Evolutionary conservation across 1,140 invertebrate genomes (phyloP), one percentile per base, ranked within the genome.

Genomic region (Drosophila serrata): DNA sequence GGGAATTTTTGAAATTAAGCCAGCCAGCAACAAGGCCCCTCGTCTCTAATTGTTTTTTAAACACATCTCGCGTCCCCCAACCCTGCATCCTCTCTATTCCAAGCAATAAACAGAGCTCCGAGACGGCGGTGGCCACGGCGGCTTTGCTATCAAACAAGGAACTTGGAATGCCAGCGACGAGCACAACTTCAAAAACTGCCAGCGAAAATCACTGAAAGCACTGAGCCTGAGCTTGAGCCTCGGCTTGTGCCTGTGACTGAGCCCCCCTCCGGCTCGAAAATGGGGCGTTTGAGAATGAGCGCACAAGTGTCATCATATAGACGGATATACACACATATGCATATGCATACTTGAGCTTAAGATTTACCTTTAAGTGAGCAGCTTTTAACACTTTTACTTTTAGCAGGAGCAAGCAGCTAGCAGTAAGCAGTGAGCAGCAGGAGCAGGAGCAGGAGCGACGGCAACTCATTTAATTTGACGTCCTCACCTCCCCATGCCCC

Each of bases 381-480:
- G 82, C 84, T 81, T 87, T 75, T 65, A 88, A 82, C 82, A 75
- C 84, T 88, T 87, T 87, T 76, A 88, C 84, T 88, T 88, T 86
- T 40, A 64, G 55, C 60, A 65, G 61, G 33, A 40, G 55, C 45
- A 24, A 4, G 24, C 2, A 4, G 24, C n/a, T n/a, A n/a, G 37
- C 27, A n/a, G 22, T 9, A 40, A 27, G 24, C 51, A 59, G 43
- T n/a, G n/a, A n/a, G n/a, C 58, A 63, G 61, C 48, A 42, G 58
- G 40, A 31, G 53, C 56, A 45, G 24, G 7, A 48, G 27, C 51
- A 37, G 51, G 42, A 48, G 40, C 22, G 31, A 51, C 29, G 55
- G 75, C 79, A 82, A 82, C 82, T 87, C 84, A 82, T 87, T 88
- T 87, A 87, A 87, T 87, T 88, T 88, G 84, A 88, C 63, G 73